Evolutionary conservation across 2,113 vertebrate genomes (phyloP), one percentile per base, ranked within the genome.

Genomic region (Nycticebus coucang): DNA sequence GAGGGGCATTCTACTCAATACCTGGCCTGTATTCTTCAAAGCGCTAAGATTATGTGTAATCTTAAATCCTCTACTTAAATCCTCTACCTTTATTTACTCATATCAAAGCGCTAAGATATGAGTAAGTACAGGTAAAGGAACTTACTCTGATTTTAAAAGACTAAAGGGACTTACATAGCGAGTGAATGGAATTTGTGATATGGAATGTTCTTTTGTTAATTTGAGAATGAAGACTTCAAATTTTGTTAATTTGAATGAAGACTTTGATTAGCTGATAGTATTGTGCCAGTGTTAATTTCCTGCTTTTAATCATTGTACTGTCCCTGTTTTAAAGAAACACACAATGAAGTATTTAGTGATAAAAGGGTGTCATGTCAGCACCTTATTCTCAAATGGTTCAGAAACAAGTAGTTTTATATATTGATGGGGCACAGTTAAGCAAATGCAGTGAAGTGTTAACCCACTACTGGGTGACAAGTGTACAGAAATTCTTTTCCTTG

Each of bases 261-360:
- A 79, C 26, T 72, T 93, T 59, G 57, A 74, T 71, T 92, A 88
- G 18, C 45, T 89, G 80, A 57, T 86, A 64, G 59, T 74, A 33
- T 64, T 75, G 22, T 79, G 17, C 64, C 24, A 45, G 6, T 59
- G 57, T 57, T 74, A 50, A 72, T 84, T 93, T 57, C 64, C 57
- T 80, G 35, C 74, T 59, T 82, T 82, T 81, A 41, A 64, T 57
- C 12, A 55, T 57, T 64, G 30, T 24, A 69, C 53, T 62, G 22
- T 37, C 35, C 33, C 85, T 90, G 64, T 74, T 93, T 89, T 64
- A 37, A 89, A 90, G 72, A 86, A 93, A 90, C 37, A 21, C 26
- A 33, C 24, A 72, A 18, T 35, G 64, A 74, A 35, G 10, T 64
- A 57, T 64, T 59, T 64, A 64, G 64, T 57, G 50, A 1, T 13